phyloP scores from a whole-genome alignment of 1,140 invertebrate genomes.

The Paraescarpia echinospica region DNA sequence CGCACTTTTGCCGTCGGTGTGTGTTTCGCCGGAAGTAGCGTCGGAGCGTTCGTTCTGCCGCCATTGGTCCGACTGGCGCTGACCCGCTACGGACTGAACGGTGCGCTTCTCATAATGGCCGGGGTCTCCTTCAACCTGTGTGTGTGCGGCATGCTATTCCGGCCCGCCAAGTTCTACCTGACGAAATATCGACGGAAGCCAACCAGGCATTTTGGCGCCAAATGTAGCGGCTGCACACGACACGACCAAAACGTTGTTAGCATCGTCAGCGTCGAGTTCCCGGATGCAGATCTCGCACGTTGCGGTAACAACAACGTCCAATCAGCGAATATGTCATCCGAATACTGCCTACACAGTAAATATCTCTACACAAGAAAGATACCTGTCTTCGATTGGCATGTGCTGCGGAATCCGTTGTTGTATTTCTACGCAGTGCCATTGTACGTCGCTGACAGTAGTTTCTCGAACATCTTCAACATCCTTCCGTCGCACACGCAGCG shows the following conservation, averaged over 20 bases:
- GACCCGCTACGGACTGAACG: slow-evolving; percentile 50
- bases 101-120: slow-evolving; percentile 77
- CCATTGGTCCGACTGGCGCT: slow-evolving; percentile 22
- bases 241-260: not conserved
- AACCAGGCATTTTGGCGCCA: not conserved
- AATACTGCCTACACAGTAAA: not conserved
- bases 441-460: slow-evolving; percentile 15
- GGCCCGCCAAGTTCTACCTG: slow-evolving; percentile 61
- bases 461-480: slow-evolving; percentile 14
- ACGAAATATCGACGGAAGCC: not conserved
- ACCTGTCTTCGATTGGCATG: not conserved
- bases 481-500: slow-evolving; percentile 8
- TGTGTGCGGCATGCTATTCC: slow-evolving; percentile 77
- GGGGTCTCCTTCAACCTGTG: slow-evolving; percentile 77
- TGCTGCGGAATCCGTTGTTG: slow-evolving; percentile 14
- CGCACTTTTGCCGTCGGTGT: slow-evolving; percentile 84
- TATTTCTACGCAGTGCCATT: slow-evolving; percentile 17
- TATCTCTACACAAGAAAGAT: not conserved
- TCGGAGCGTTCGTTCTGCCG: slow-evolving; percentile 80
- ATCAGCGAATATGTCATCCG: not conserved
- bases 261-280: not conserved
- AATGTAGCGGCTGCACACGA: not conserved
- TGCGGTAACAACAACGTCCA: not conserved
- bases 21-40: slow-evolving; percentile 83
- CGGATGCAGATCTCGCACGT: not conserved